Percentiles rank a stretch among this genome's conserved stretches.
Conservation (phyloP, 2,888 invertebrate genomes). For the Tetranychus truncatus region DNA sequence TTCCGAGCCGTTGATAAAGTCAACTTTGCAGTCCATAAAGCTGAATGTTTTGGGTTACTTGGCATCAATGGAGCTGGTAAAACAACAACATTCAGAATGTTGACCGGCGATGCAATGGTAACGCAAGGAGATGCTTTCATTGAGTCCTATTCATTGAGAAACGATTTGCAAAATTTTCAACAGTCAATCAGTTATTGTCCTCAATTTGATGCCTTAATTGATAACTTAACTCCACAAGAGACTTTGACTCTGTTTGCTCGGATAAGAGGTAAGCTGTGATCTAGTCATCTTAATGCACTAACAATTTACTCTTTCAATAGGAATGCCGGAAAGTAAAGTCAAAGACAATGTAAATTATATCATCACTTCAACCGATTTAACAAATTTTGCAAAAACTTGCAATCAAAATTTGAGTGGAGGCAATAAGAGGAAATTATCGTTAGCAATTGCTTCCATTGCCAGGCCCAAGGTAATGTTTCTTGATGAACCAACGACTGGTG, state of each 20-base stretch:
- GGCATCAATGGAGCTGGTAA: conserved; percentile 28
- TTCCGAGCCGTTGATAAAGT: conserved; percentile 26
- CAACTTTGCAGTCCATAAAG: conserved; percentile 24
- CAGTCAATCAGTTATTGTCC: conserved; percentile 70
- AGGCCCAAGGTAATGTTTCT: conserved; percentile 24
- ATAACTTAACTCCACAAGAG: conserved; percentile 29
- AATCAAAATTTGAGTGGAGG: conserved; percentile 24
- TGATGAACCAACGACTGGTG: conserved; percentile 26
- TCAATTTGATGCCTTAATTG: conserved; percentile 62
- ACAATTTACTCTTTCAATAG: not conserved
- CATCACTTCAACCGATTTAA: conserved; percentile 23
- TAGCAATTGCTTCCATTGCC: conserved; percentile 27
- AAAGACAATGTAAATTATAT: conserved; percentile 20
- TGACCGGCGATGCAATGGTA: conserved; percentile 23
- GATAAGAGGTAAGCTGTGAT: conserved; percentile 35
- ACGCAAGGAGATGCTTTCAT: conserved; percentile 16
- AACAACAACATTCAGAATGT: conserved; percentile 28
- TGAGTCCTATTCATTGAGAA: not conserved
- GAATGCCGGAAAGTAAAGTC: conserved; percentile 17
- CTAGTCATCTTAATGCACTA: not conserved
- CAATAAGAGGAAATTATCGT: conserved; percentile 26
- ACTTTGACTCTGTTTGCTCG: conserved; percentile 24
- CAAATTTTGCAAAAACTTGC: conserved; percentile 23
- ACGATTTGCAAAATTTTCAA: conserved; percentile 30
- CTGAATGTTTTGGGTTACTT: conserved; percentile 27